Evolutionary conservation across 2,888 invertebrate species (phyloP), one percentile per base, ranked within the genome.

Genomic region (Clanis bilineata): DNA sequence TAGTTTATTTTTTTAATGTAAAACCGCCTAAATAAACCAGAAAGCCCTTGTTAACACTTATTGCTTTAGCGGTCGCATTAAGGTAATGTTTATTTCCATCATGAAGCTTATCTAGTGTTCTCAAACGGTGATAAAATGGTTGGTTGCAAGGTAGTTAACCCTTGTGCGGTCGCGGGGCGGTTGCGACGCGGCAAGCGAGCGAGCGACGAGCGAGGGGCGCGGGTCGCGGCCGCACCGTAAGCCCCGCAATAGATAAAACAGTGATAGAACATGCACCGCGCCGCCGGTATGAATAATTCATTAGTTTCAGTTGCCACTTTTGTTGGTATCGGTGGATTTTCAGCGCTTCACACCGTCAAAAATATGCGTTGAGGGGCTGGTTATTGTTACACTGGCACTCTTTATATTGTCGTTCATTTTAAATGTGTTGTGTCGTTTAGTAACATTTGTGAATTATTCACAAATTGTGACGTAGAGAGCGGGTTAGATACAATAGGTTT

Each of bases 261-360:
- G 92, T 90, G 93, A 93, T 92, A 92, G 93, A 92, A 92, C 93
- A 93, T 92, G 93, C 92, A 90, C 92, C 90, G 89, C 86, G 83
- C 88, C 90, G 87, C 84, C 83, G 84, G 73, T 80, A 90, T 93
- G 92, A 93, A 93, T 93, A 87, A 92, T 93, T 92, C 92, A 93
- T 92, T 86, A 91, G 92, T 87, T 90, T 90, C 92, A 87, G 90
- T 92, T 91, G 90, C 91, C 90, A 92, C 92, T 91, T 90, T 90
- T 88, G 92, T 90, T 86, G 85, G 86, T 90, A 92, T 92, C 91
- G 89, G 88, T 87, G 89, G 88, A 89, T 91, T 92, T 92, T 90
- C 92, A 90, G 89, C 87, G 83, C 77, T 88, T 89, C 87, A 80
- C 89, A 82, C 88, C 85, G 85, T 80, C 89, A 87, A 90, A 90